Percentiles rank a stretch among this genome's conserved stretches.
Evolutionary conservation across 2,888 invertebrate species (phyloP).

Genomic region (Lochmaea crataegi): DNA sequence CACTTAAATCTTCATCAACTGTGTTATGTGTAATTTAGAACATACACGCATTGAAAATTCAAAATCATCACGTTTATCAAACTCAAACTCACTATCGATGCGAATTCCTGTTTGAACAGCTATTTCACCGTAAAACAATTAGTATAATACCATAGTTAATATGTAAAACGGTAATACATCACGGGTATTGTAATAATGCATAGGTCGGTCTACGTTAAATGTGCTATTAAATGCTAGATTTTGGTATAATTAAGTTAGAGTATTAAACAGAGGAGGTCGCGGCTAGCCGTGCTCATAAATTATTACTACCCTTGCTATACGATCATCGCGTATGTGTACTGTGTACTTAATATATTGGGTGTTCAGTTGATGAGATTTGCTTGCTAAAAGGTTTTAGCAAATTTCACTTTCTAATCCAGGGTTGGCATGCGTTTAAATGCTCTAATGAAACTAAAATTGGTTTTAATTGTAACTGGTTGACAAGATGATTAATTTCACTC

Average conservation of each 20-base stretch:
- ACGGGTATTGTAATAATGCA: constrained; percentile 50
- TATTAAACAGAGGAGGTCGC: constrained; percentile 54
- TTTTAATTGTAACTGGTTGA: no score
- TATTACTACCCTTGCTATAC: constrained; percentile 48
- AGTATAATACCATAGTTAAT: constrained; percentile 53
- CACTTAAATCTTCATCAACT: neutral
- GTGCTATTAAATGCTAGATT: constrained; percentile 56
- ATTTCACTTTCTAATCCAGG: neutral
- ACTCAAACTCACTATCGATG: constrained; percentile 20
- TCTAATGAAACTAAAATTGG: no score
- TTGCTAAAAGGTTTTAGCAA: constrained; percentile 22
- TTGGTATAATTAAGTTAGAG: constrained; percentile 57
- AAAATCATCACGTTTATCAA: constrained; percentile 19
- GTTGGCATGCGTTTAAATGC: neutral
- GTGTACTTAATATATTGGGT: constrained; percentile 28
- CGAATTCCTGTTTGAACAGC: constrained; percentile 30
- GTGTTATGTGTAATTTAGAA: constrained; percentile 8
- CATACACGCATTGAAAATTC: constrained; percentile 15
- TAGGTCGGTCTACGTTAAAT: constrained; percentile 50
- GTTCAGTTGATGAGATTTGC: constrained; percentile 26
- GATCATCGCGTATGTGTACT: constrained; percentile 33
- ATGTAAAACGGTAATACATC: constrained; percentile 53
- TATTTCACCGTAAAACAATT: constrained; percentile 45
- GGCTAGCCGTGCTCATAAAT: constrained; percentile 55
- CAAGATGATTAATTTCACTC: no score